phyloP scores from a whole-genome alignment of 2,113 vertebrate genomes.

The Leptobrachium ailaonicum region DNA sequence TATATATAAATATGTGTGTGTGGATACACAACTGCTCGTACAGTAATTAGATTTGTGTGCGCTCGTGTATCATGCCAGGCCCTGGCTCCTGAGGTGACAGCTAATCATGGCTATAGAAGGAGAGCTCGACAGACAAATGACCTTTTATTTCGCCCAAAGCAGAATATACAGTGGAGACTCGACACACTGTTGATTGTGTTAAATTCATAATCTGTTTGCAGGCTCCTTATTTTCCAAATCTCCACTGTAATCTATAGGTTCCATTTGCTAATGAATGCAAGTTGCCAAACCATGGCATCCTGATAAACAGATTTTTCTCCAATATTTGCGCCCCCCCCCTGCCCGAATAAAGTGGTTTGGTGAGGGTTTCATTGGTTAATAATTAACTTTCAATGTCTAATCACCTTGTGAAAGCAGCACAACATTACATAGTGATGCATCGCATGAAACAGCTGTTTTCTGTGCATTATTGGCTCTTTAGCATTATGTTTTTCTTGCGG shows the following conservation, averaged over 20 bases:
- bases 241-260: neutral
- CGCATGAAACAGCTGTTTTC: no score
- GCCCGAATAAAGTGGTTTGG: neutral
- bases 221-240: neutral
- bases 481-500: no score
- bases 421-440: neutral
- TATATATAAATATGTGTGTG: no score
- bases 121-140: neutral
- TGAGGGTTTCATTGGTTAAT: neutral
- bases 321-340: neutral
- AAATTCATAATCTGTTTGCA: neutral
- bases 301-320: neutral
- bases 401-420: neutral
- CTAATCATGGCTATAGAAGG: neutral
- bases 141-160: neutral
- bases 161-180: neutral
- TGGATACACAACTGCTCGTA: no score
- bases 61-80: neutral
- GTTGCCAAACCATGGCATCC: neutral
- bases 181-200: neutral
- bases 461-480: no score
- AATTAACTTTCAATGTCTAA: constrained; percentile 10
- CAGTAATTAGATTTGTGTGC: neutral
- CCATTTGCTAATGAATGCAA: neutral
- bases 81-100: neutral